A percentile compares a stretch with the other conserved stretches of the same genome.
Evolutionary conservation across 2,888 invertebrate genomes (phyloP).

Genomic region (Microdon myrmicae): DNA sequence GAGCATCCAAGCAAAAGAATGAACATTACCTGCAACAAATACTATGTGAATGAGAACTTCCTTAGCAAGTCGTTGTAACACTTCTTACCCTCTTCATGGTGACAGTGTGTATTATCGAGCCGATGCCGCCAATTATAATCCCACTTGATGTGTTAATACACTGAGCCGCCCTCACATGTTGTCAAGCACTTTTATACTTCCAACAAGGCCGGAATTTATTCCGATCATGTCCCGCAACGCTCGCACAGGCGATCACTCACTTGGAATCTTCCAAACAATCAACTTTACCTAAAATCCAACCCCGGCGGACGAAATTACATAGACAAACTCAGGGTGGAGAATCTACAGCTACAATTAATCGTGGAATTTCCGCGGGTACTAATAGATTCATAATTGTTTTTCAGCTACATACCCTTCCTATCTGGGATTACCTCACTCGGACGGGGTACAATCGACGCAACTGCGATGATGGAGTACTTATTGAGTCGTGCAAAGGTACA

Average conservation of each 20-base stretch:
- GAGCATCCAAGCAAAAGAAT: slow-evolving; percentile 20
- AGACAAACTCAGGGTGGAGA: slow-evolving; percentile 17
- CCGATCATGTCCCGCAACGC: slow-evolving; percentile 38
- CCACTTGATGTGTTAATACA: slow-evolving; percentile 26
- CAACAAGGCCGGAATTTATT: slow-evolving; percentile 31
- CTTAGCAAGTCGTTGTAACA: slow-evolving; percentile 9
- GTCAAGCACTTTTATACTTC: slow-evolving; percentile 47
- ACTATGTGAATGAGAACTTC: neutral
- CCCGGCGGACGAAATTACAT: slow-evolving; percentile 33
- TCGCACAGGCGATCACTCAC: slow-evolving; percentile 3
- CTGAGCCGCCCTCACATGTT: slow-evolving; percentile 30
- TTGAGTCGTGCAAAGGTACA: slow-evolving; percentile 9
- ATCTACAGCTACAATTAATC: slow-evolving; percentile 29
- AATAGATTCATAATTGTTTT: slow-evolving; percentile 17
- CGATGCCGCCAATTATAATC: slow-evolving; percentile 5
- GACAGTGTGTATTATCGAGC: neutral
- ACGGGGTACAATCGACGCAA: neutral
- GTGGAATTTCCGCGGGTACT: slow-evolving; percentile 45
- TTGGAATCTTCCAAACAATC: slow-evolving; percentile 21
- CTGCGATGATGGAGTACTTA: neutral
- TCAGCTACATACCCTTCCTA: slow-evolving; percentile 5
- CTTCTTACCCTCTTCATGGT: slow-evolving; percentile 41
- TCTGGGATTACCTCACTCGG: slow-evolving; percentile 36
- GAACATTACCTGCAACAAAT: slow-evolving; percentile 18
- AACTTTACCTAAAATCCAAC: neutral